These are phyloP conservation scores for Dasypogon diadema DNA, from an alignment of 2,888 invertebrate genomes.

Conservation along the genomic window DNA sequence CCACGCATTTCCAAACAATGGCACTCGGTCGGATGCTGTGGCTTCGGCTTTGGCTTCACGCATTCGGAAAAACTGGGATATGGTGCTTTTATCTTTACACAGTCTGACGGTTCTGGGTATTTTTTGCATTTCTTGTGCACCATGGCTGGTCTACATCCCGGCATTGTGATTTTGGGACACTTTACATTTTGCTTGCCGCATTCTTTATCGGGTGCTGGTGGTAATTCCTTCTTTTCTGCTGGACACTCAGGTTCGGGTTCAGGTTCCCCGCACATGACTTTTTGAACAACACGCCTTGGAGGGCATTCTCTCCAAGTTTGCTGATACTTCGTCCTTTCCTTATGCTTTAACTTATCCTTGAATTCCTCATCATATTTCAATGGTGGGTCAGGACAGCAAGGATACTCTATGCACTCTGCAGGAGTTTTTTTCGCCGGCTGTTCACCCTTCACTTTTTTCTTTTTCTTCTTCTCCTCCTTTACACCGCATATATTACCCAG, in stretches of 20 bases:
- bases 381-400: constrained; percentile 12
- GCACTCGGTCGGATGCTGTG: background rate
- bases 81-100: background rate
- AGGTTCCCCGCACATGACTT: background rate
- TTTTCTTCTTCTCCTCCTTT: too few species aligned
- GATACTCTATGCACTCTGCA: background rate
- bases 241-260: background rate
- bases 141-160: background rate
- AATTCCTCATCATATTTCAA: background rate
- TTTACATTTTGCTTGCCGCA: background rate
- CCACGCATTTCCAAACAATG: background rate
- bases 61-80: constrained; percentile 16
- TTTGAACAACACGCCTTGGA: background rate
- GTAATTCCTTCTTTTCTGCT: background rate
- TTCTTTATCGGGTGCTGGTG: background rate
- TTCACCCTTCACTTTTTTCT: background rate
- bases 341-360: background rate
- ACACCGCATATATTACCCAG: too few species aligned
- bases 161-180: constrained; percentile 15
- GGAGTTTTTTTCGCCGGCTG: background rate
- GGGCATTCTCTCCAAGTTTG: constrained; percentile 6
- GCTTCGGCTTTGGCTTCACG: background rate
- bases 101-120: background rate
- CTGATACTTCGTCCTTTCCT: constrained; percentile 1
- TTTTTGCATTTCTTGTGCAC: background rate